phyloP scores from a whole-genome alignment of 2,113 vertebrate genomes.

The Erythrocercus mccallii region DNA sequence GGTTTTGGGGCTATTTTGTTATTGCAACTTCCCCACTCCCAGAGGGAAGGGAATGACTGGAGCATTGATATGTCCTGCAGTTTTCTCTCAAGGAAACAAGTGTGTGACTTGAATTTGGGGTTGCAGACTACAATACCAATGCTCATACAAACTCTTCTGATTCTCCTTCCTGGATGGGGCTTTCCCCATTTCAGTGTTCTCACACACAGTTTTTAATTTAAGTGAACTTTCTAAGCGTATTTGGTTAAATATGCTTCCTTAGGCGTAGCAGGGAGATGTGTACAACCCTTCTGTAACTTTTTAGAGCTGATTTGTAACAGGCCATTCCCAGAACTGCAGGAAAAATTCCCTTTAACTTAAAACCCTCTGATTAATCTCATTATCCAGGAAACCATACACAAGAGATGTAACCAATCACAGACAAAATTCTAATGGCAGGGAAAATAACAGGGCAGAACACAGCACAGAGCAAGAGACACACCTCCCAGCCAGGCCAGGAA shows the following conservation, averaged over 20 bases:
- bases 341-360: not conserved
- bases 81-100: not conserved
- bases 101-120: too few species aligned
- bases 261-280: not conserved
- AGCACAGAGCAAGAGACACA: fast-evolving
- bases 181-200: not conserved
- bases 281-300: not conserved
- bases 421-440: fast-evolving
- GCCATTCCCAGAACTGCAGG: not conserved
- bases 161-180: not conserved
- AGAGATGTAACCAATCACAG: not conserved
- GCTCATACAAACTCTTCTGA: not conserved
- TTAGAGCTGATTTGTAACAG: not conserved
- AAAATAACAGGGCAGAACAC: not conserved
- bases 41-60: not conserved
- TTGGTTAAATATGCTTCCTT: not conserved
- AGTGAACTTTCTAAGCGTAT: not conserved
- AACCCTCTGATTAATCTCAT: not conserved
- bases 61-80: not conserved
- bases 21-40: not conserved
- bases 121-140: not conserved
- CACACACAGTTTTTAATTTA: not conserved
- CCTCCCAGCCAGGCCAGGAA: not conserved
- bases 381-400: not conserved
- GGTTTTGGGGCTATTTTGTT: not conserved